Conservation (phyloP, 2,797 vertebrate genomes). For the Macropodus opercularis region DNA sequence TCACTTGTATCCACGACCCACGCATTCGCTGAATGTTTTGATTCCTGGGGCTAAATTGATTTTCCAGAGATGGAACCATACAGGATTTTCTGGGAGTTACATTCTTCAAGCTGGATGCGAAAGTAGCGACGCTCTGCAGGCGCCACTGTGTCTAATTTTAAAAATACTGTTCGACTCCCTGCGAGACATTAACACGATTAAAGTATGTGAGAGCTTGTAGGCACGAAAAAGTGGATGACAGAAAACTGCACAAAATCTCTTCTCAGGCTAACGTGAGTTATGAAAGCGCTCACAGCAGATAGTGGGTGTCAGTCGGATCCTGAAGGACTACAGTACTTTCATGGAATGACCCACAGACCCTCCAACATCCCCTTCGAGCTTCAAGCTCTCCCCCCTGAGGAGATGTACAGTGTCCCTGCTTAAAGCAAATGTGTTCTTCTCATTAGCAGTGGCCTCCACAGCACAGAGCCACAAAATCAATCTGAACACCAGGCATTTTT, state of each 20-base stretch:
- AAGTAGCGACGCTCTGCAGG: conserved; percentile 13
- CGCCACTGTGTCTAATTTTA: not conserved
- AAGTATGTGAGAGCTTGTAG: too few species aligned
- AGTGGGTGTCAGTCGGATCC: not conserved
- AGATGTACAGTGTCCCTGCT: conserved; percentile 21
- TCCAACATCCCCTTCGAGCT: not conserved
- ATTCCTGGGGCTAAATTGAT: conserved; percentile 31
- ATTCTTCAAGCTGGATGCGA: conserved; percentile 11
- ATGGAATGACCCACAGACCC: conserved; percentile 18
- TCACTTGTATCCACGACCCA: conserved; percentile 28
- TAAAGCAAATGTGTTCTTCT: conserved; percentile 78
- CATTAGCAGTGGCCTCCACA: conserved; percentile 73
- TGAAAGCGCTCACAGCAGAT: not conserved
- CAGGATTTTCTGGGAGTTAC: conserved; percentile 27
- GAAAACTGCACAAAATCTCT: not conserved
- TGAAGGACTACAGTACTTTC: conserved; percentile 1
- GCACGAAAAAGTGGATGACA: too few species aligned
- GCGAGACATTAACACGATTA: too few species aligned
- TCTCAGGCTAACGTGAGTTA: not conserved
- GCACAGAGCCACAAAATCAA: conserved; percentile 51
- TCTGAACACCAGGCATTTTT: conserved; percentile 8
- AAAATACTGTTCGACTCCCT: too few species aligned
- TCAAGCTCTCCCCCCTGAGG: conserved; percentile 28
- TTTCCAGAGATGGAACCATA: conserved; percentile 50
- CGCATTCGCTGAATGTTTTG: conserved; percentile 39